Base-by-base conservation (phyloP, 1,140 invertebrate species). In the Brachionus rubens region DNA sequence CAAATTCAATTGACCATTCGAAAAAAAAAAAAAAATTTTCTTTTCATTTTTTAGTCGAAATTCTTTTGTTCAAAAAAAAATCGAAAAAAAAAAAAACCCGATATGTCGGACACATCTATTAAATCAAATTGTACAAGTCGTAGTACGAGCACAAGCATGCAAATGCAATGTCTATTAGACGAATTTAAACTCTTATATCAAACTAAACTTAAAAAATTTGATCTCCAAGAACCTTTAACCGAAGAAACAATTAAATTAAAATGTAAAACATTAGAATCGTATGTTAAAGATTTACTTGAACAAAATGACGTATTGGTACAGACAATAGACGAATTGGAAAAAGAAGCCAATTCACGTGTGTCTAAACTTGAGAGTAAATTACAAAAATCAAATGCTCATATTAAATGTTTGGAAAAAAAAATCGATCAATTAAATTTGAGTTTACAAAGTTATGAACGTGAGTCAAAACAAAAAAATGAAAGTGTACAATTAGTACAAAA, bases 291-390 rank as follows among this genome's bases (percentile, higher is more conserved):
- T 76, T 77, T 84, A 28, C 80, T 79, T 78, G 82, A 84, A 68
- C 83, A 84, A 77, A 84, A 84, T 81, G 80, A 83, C 24, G 82
- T 84, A 0, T 77, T 84, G 14, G 81, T 84, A 10, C 81, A 81
- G 50, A 84, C 82, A 1, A 80, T 84, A 16, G 82, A 84, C 46
- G 82, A 84, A 59, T 77, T 84, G 33, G 83, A 84, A 77, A 79
- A 77, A 56, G 83, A 84, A 43, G 82, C 83, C 14, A 84, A 83
- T 78, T 79, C 82, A n/a, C 68, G 82, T 50, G 82, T 84, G 0
- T 72, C 26, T 6, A 46, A 80, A 12, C 52, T 84, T 26, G 83
- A 84, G 59, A 75, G 76, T 19, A 83, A 84, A 78, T 70, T 83
- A 19, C 79, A 81, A 54, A 80, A 81, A 68, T 77, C 80, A 46